Evolutionary conservation across 2,797 vertebrate genomes (phyloP).

Genomic region (Fringilla coelebs): DNA sequence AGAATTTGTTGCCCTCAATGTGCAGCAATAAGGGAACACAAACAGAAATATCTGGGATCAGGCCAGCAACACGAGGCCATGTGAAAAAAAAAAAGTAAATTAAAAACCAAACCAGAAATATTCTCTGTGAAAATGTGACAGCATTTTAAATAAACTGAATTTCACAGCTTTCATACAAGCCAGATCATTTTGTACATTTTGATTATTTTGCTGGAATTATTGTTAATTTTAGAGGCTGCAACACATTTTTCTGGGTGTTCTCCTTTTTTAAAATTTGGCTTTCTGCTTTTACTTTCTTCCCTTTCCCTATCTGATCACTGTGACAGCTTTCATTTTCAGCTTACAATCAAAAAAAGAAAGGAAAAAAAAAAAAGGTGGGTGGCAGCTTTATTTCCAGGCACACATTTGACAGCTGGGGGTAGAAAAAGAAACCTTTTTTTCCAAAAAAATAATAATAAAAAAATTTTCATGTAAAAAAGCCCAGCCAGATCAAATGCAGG

Average conservation of each 20-base stretch:
- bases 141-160: neutral
- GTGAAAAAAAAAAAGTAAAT: neutral
- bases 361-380: neutral
- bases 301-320: neutral
- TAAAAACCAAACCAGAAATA: neutral
- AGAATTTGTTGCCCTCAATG: neutral
- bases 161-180: neutral
- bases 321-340: neutral
- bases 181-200: accelerated
- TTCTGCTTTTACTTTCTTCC: neutral
- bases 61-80: neutral
- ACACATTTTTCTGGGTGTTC: neutral
- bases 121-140: neutral
- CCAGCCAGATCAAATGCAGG: neutral
- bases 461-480: neutral
- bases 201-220: neutral
- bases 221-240: neutral
- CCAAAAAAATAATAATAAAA: neutral
- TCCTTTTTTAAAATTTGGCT: neutral
- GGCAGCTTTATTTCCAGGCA: neutral
- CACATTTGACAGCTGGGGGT: neutral
- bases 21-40: neutral
- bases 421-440: neutral
- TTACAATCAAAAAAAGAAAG: neutral
- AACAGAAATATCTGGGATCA: neutral